phyloP scores from a whole-genome alignment of 2,888 invertebrate species.

The Ferdinandea cuprea region DNA sequence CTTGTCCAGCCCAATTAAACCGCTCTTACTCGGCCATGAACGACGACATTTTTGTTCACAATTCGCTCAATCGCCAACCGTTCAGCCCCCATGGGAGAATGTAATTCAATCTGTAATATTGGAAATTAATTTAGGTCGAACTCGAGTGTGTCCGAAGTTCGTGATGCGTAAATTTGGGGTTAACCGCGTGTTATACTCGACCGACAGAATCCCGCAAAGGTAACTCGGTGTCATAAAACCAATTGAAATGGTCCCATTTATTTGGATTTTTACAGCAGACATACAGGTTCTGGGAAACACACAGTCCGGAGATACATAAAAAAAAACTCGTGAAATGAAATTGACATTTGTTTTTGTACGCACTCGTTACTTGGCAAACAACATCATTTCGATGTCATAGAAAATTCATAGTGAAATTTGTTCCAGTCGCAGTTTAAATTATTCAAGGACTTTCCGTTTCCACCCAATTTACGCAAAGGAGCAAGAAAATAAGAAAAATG shows the following conservation, averaged over 20 bases:
- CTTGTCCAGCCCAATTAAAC: slow-evolving; percentile 31
- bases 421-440: slow-evolving; percentile 50
- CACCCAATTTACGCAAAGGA: slow-evolving; percentile 48
- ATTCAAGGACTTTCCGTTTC: slow-evolving; percentile 44
- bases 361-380: slow-evolving; percentile 4
- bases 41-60: slow-evolving; percentile 11
- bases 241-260: slow-evolving; percentile 61
- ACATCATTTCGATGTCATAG: slow-evolving; percentile 42
- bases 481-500: slow-evolving; percentile 13
- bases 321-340: slow-evolving; percentile 19
- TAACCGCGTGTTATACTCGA: slow-evolving; percentile 30
- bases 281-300: neutral
- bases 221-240: slow-evolving; percentile 57
- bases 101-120: slow-evolving; percentile 67
- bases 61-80: neutral
- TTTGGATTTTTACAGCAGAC: slow-evolving; percentile 58
- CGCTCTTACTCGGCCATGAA: slow-evolving; percentile 1
- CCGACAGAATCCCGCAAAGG: slow-evolving; percentile 2
- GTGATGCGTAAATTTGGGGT: slow-evolving; percentile 60
- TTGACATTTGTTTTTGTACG: slow-evolving; percentile 26
- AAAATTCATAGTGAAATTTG: slow-evolving; percentile 55
- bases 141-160: slow-evolving; percentile 31
- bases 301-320: neutral
- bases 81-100: slow-evolving; percentile 37
- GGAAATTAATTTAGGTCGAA: slow-evolving; percentile 62